Conservation (phyloP, 2,888 invertebrate genomes). For the Sarcophaga carnaria region DNA sequence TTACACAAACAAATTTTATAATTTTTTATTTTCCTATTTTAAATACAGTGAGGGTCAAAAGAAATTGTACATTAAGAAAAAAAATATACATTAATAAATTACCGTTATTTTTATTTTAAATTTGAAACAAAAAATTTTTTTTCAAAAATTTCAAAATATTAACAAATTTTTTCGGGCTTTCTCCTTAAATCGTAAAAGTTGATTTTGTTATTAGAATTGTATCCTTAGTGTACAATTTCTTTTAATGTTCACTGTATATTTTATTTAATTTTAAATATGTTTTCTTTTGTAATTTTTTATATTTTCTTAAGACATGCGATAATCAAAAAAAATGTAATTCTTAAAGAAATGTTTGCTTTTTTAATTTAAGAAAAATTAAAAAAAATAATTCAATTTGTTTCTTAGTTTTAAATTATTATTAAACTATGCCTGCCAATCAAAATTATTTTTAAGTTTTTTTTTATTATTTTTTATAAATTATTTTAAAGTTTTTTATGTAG, state of each 20-base stretch:
- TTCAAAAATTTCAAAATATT: no score
- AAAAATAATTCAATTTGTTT: conserved; percentile 37
- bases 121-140: no score
- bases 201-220: no score
- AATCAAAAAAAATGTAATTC: conserved; percentile 56
- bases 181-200: no score
- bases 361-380: neutral
- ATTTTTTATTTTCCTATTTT: neutral
- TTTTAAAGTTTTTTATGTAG: conserved; percentile 25
- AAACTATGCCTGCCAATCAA: conserved; percentile 75
- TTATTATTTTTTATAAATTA: conserved; percentile 40
- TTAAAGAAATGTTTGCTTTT: conserved; percentile 51
- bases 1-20: conserved; percentile 29
- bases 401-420: conserved; percentile 27
- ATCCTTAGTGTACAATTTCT: no score
- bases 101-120: no score
- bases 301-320: conserved; percentile 20
- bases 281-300: conserved; percentile 42
- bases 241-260: neutral
- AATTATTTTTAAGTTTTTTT: conserved; percentile 80
- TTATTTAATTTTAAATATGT: conserved; percentile 30
- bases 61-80: no score
- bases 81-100: no score
- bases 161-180: no score
- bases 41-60: neutral